phyloP scores from a whole-genome alignment of 2,113 vertebrate species.

The Crotalus tigris region DNA sequence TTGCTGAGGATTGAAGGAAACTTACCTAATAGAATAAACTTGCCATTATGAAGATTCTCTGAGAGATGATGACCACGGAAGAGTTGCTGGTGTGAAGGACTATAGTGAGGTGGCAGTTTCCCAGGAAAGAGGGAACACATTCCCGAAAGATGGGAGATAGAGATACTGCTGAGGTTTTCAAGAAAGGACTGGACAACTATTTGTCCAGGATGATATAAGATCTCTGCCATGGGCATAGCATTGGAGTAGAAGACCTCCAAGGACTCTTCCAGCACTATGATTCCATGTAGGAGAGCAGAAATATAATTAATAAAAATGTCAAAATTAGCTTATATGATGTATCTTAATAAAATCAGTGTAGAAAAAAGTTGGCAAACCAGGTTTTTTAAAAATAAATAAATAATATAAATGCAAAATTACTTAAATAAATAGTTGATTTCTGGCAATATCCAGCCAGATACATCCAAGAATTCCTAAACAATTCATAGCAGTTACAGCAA shows the following conservation, averaged over 20 bases:
- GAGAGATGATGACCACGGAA: neutral
- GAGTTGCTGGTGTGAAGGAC: neutral
- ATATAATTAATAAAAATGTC: neutral
- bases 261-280: neutral
- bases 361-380: neutral
- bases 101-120: neutral
- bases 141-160: neutral
- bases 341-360: neutral
- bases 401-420: neutral
- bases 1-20: neutral
- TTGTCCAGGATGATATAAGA: neutral
- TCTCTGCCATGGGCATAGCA: neutral
- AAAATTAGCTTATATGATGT: neutral
- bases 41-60: neutral
- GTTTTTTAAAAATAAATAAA: neutral
- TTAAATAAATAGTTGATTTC: neutral
- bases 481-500: neutral
- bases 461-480: neutral
- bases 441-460: neutral
- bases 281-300: neutral
- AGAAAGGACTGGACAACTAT: neutral
- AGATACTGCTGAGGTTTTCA: neutral
- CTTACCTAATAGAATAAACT: neutral
- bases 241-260: neutral
- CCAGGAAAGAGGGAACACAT: neutral